A percentile compares a stretch with the other conserved stretches of the same genome.
phyloP scores from a whole-genome alignment of 2,113 vertebrate species.

The Aphelocoma coerulescens region DNA sequence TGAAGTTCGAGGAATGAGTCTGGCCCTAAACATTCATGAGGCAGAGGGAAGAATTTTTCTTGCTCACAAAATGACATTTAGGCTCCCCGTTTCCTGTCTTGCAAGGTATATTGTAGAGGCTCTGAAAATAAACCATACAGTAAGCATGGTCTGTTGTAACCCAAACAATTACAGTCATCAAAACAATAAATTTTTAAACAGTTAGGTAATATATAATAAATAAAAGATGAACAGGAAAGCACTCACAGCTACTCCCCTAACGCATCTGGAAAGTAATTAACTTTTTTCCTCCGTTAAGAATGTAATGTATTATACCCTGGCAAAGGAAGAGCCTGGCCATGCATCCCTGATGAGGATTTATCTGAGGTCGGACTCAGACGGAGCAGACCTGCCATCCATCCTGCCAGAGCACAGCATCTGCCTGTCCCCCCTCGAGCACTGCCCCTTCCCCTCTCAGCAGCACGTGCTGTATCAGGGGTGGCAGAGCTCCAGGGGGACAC shows the following conservation, averaged over 20 bases:
- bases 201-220: conserved; percentile 70
- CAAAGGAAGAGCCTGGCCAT: conserved; percentile 1
- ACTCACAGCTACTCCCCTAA: conserved; percentile 48
- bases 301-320: conserved; percentile 36
- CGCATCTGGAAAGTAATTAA: conserved; percentile 69
- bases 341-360: conserved; percentile 25
- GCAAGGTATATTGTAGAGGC: conserved; percentile 5
- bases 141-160: conserved; percentile 52
- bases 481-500: not conserved
- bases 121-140: conserved; percentile 54
- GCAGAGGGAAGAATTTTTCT: conserved; percentile 22
- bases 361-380: not conserved
- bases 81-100: conserved; percentile 21
- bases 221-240: conserved; percentile 70
- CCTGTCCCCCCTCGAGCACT: rapidly evolving
- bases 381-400: not conserved
- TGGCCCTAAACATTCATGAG: conserved; percentile 4
- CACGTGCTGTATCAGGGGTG: rapidly evolving
- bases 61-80: conserved; percentile 7
- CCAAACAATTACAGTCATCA: conserved; percentile 57
- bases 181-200: conserved; percentile 75
- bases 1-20: conserved; percentile 5
- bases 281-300: not conserved
- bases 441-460: not conserved
- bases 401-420: not conserved